These are phyloP conservation scores for Brachyhypopomus gauderio DNA, from an alignment of 2,113 vertebrate genomes.

Conservation along the genomic window DNA sequence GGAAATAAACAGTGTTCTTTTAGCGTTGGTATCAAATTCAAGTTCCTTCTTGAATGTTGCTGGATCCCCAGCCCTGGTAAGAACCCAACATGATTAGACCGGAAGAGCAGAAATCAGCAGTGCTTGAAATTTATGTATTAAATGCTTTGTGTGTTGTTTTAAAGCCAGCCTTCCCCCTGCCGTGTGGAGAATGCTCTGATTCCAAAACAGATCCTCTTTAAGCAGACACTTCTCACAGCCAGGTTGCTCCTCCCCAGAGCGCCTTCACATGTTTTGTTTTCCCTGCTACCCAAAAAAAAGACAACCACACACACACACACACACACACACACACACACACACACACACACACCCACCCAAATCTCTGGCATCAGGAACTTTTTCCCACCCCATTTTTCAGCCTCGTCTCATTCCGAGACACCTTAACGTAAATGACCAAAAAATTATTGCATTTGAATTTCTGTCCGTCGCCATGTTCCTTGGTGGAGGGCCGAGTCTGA, in stretches of 20 bases:
- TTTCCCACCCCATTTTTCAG: slow-evolving; percentile 37
- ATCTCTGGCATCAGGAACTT: slow-evolving; percentile 19
- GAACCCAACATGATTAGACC: slow-evolving; percentile 75
- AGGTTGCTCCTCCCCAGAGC: slow-evolving; percentile 75
- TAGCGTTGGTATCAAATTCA: background rate
- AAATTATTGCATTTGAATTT: slow-evolving; percentile 31
- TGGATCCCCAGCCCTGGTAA: slow-evolving; percentile 49
- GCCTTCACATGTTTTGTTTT: slow-evolving; percentile 69
- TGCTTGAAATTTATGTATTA: slow-evolving; percentile 84
- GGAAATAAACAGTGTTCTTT: background rate
- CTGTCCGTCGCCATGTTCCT: slow-evolving; percentile 8
- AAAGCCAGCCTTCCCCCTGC: slow-evolving; percentile 74
- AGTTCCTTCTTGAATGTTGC: background rate
- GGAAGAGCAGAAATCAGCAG: slow-evolving; percentile 78
- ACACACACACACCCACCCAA: background rate
- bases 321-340: background rate
- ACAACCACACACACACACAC: too few relatives aligned
- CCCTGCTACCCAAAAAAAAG: slow-evolving; percentile 50
- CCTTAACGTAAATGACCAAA: slow-evolving; percentile 32
- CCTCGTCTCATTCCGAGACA: slow-evolving; percentile 2
- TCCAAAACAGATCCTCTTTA: slow-evolving; percentile 71
- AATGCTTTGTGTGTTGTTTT: slow-evolving; percentile 76
- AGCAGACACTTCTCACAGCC: slow-evolving; percentile 72
- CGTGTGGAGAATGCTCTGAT: slow-evolving; percentile 81
- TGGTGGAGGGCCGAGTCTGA: slow-evolving; percentile 1